A percentile compares a stretch with the other conserved stretches of the same genome.
phyloP scores from a whole-genome alignment of 2,113 vertebrate species.

The Mola mola region DNA sequence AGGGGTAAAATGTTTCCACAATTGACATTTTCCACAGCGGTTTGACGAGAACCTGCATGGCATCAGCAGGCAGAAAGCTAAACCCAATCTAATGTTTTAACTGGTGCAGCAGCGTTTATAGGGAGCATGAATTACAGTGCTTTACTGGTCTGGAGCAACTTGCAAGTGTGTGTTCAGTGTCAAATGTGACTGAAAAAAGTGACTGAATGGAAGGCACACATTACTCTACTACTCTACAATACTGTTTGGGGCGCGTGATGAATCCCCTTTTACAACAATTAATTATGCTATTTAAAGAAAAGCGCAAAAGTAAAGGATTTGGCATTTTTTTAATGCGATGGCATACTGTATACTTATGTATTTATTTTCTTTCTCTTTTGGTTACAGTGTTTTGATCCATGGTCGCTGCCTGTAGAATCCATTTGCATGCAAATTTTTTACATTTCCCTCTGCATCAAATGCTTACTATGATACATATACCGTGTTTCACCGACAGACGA shows the following conservation, averaged over 20 bases:
- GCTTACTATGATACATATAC: slow-evolving; percentile 66
- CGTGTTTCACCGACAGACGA: slow-evolving; percentile 61
- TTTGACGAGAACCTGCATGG: slow-evolving; percentile 39
- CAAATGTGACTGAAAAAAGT: slow-evolving; percentile 24
- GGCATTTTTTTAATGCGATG: slow-evolving; percentile 8
- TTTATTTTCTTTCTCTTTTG: slow-evolving; percentile 60
- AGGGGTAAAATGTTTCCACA: slow-evolving; percentile 53
- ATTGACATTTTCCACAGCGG: slow-evolving; percentile 45
- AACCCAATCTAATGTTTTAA: slow-evolving; percentile 39
- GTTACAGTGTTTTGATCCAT: slow-evolving; percentile 72
- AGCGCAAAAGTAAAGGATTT: slow-evolving; percentile 21
- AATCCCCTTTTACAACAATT: slow-evolving; percentile 42
- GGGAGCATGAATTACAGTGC: slow-evolving; percentile 14
- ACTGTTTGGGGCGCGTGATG: slow-evolving; percentile 7
- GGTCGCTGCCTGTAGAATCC: slow-evolving; percentile 63
- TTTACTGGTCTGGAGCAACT: not conserved
- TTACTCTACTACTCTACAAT: slow-evolving; percentile 2
- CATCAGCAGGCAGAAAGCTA: slow-evolving; percentile 19
- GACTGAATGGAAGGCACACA: not conserved
- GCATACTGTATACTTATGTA: slow-evolving; percentile 36
- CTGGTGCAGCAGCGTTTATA: slow-evolving; percentile 40
- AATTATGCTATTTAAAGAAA: slow-evolving; percentile 37
- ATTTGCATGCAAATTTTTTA: slow-evolving; percentile 79
- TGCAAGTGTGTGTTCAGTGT: slow-evolving; percentile 15
- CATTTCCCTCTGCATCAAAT: slow-evolving; percentile 67